These are phyloP conservation scores for Hyla sarda DNA, from an alignment of 2,113 vertebrate species.

Conservation along the genomic window DNA sequence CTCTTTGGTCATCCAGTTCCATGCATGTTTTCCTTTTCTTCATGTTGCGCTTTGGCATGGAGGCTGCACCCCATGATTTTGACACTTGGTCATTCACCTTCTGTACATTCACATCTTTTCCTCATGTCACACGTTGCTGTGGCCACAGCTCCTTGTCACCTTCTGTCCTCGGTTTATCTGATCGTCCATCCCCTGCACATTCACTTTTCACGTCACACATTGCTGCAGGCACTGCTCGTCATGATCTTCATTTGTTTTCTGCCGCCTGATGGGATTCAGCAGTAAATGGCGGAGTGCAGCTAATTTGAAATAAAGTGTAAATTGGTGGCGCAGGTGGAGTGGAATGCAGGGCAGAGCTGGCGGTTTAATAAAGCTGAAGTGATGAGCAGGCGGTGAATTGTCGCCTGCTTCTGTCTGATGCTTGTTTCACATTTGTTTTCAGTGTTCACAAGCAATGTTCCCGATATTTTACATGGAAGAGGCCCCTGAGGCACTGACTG, in stretches of 20 bases:
- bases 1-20: no score
- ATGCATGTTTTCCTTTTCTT: no score
- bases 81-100: no score
- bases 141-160: not conserved
- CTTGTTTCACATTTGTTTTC: slow-evolving; percentile 36
- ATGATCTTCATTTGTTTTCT: slow-evolving; percentile 3
- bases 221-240: not conserved
- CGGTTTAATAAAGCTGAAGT: slow-evolving; percentile 29
- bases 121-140: no score
- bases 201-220: not conserved
- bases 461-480: slow-evolving; percentile 37
- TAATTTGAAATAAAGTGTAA: slow-evolving; percentile 38
- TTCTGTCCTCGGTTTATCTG: not conserved
- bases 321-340: slow-evolving; percentile 24
- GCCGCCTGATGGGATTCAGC: not conserved
- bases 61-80: no score
- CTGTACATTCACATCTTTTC: no score
- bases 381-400: not conserved
- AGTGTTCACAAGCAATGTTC: not conserved
- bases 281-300: not conserved
- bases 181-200: not conserved
- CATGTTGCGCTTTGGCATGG: no score
- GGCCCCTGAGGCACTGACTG: slow-evolving; percentile 20
- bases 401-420: slow-evolving; percentile 18
- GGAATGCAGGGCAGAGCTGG: not conserved